Evolutionary conservation across 2,797 vertebrate species (phyloP).

Genomic region (Knipowitschia caucasica): DNA sequence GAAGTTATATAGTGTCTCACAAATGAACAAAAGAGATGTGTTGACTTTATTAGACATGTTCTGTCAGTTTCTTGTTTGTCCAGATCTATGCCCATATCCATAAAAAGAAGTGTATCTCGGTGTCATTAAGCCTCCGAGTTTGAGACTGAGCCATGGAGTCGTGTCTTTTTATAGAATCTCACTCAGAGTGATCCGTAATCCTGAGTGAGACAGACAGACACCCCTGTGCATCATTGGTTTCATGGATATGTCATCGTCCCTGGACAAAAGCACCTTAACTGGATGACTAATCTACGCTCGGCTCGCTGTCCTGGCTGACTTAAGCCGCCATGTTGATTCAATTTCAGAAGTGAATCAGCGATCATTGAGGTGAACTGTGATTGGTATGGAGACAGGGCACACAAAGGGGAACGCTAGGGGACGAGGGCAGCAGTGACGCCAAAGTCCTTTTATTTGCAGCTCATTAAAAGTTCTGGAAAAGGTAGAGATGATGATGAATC

Average conservation of each 20-base stretch:
- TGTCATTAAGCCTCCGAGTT: slow-evolving; percentile 39
- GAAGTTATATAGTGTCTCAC: background rate
- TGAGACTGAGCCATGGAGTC: slow-evolving; percentile 40
- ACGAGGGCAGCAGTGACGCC: slow-evolving; percentile 10
- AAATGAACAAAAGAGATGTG: background rate
- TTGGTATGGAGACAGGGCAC: slow-evolving; percentile 70
- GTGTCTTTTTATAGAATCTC: slow-evolving; percentile 56
- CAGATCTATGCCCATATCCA: slow-evolving; percentile 12
- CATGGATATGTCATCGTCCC: slow-evolving; percentile 61
- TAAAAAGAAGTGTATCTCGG: slow-evolving; percentile 17
- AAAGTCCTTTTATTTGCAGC: slow-evolving; percentile 32
- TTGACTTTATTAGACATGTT: slow-evolving; percentile 7
- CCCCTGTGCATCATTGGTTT: slow-evolving; percentile 59
- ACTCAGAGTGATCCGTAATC: slow-evolving; percentile 55
- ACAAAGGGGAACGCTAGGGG: slow-evolving; percentile 47
- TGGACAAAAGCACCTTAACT: slow-evolving; percentile 58
- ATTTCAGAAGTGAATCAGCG: slow-evolving; percentile 68
- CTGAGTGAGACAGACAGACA: slow-evolving; percentile 61
- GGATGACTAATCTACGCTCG: slow-evolving; percentile 70
- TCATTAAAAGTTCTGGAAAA: slow-evolving; percentile 60
- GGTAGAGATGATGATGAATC: slow-evolving; percentile 32
- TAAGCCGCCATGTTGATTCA: slow-evolving; percentile 69
- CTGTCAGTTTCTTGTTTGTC: background rate
- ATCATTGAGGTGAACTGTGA: slow-evolving; percentile 57
- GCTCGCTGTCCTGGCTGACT: slow-evolving; percentile 72